Base-by-base conservation (phyloP, 2,797 vertebrate species). In the Hippoglossus hippoglossus region DNA sequence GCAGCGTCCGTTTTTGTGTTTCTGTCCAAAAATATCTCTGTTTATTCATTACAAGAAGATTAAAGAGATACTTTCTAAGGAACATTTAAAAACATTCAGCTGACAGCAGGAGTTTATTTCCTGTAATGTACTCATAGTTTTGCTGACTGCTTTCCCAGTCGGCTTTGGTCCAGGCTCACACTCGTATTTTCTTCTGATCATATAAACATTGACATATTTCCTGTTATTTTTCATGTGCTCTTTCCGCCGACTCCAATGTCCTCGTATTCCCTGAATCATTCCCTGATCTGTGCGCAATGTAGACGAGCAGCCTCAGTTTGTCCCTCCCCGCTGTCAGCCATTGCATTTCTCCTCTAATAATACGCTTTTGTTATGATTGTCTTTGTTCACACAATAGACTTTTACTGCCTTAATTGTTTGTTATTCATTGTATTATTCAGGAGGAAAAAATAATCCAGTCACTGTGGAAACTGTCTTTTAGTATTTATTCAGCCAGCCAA, bases 381-480 rank as follows among this genome's bases (percentile, higher is more conserved):
- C 46, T 80, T 68, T 83, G 76, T 81, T 87, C 81, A 53, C 60
- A 74, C 66, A 82, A 81, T 82, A 64, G 85, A 79, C 67, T 63
- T 82, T 61, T 39, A 75, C 59, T 26, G 6, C 1, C 57, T 54
- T 24, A n/a, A 67, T 75, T 82, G 65, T 79, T 75, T 75, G 44
- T 68, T 59, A 18, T 69, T 77, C 56, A 79, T 73, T 79, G 31
- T 71, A 51, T 74, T 47, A 72, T 62, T 80, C 46, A 51, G 24
- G 44, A 68, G 54, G 39, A 13, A 65, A 73, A 73, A 71, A 77
- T 18, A 41, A 77, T 60, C 15, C 54, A 53, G 57, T 55, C 65
- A 61, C 66, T 24, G 24, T 16, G 46, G 41, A 58, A 67, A 66
- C 41, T 53, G 46, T 75, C 70, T 71, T 72, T 52, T 59, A 22